A percentile compares a stretch with the other conserved stretches of the same genome.
Conservation (phyloP, 1,140 invertebrate genomes). For the Zaprionus davidi region DNA sequence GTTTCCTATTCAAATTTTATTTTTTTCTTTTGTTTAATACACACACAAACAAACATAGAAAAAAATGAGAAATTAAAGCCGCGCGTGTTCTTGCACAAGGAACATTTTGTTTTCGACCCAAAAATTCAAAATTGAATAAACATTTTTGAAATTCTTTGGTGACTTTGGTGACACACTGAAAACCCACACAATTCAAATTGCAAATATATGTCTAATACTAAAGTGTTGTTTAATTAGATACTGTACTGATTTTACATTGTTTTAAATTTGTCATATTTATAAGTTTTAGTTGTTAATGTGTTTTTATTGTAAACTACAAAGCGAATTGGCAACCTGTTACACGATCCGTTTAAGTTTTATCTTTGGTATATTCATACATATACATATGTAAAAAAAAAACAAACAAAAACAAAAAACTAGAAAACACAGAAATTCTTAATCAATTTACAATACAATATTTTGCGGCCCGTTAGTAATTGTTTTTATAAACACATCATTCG, state of each 20-base stretch:
- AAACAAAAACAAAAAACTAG: conserved; percentile 36
- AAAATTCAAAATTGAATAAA: not conserved
- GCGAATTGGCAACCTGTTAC: conserved; percentile 74
- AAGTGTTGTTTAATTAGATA: conserved; percentile 78
- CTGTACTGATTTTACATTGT: conserved; percentile 81
- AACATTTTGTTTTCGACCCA: conserved; percentile 52
- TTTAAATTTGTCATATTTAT: conserved; percentile 77
- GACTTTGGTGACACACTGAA: conserved; percentile 52
- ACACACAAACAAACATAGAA: conserved; percentile 59
- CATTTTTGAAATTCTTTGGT: conserved; percentile 55
- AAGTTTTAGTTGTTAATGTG: conserved; percentile 81
- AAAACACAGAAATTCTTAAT: not conserved
- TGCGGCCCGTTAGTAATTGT: conserved; percentile 51
- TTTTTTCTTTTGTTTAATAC: conserved; percentile 60
- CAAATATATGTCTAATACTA: conserved; percentile 75
- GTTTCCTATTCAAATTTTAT: conserved; percentile 41
- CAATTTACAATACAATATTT: conserved; percentile 47
- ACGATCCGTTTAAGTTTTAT: conserved; percentile 70
- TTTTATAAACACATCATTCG: conserved; percentile 27
- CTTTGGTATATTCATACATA: conserved; percentile 5
- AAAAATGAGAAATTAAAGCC: conserved; percentile 48
- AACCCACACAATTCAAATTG: conserved; percentile 64
- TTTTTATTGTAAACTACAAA: conserved; percentile 79
- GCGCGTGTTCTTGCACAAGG: conserved; percentile 55
- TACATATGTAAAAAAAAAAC: conserved; percentile 9